Percentiles rank a stretch among this genome's conserved stretches.
Evolutionary conservation across 2,888 invertebrate species (phyloP).

Genomic region (Aelia acuminata): DNA sequence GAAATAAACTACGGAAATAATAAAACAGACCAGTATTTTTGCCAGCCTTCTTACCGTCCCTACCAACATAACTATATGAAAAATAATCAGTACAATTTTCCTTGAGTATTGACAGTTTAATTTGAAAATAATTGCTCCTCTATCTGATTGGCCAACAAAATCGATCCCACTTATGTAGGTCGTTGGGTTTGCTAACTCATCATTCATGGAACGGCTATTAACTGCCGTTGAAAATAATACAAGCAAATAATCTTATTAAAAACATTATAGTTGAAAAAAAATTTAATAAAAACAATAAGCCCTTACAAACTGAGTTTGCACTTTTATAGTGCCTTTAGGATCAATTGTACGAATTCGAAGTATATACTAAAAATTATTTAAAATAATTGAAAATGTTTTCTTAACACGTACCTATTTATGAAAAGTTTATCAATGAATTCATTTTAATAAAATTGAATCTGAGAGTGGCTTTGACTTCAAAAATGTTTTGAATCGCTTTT

Average conservation of each 20-base stretch:
- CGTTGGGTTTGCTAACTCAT: background rate
- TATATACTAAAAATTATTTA: too few relatives aligned
- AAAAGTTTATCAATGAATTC: too few relatives aligned
- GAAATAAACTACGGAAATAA: background rate
- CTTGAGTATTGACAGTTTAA: background rate
- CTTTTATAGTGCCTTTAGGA: too few relatives aligned
- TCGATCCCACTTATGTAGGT: conserved; percentile 1
- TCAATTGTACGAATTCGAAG: too few relatives aligned
- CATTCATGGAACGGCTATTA: background rate
- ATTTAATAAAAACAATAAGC: too few relatives aligned
- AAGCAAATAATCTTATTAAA: background rate
- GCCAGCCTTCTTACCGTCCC: background rate
- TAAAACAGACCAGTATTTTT: background rate
- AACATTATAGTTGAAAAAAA: background rate
- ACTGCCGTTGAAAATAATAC: background rate
- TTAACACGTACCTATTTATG: too few relatives aligned
- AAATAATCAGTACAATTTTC: background rate
- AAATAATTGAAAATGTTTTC: too few relatives aligned
- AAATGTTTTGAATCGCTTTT: too few relatives aligned
- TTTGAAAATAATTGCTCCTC: conserved; percentile 17
- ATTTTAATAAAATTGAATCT: too few relatives aligned
- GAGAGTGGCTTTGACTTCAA: too few relatives aligned
- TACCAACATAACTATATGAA: background rate
- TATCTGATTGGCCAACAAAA: background rate
- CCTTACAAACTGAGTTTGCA: too few relatives aligned